Percentiles rank a stretch among this genome's conserved stretches.
These are phyloP conservation scores for Alosa sapidissima DNA, from an alignment of 2,797 vertebrate genomes.

Conservation along the genomic window DNA sequence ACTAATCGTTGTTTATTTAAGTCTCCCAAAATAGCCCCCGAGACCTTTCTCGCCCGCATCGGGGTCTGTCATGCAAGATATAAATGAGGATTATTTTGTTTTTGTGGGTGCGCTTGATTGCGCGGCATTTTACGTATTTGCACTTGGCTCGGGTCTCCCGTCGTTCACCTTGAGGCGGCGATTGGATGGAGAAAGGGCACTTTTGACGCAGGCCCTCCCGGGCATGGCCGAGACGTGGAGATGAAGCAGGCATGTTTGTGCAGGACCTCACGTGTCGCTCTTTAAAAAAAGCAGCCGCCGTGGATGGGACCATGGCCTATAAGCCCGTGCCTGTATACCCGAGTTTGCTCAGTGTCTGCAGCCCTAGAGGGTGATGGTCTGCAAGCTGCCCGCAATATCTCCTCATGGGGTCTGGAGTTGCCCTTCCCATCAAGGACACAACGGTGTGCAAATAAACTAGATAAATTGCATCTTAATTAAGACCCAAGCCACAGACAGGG, in stretches of 20 bases:
- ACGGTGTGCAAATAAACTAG: constrained; percentile 45
- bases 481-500: neutral
- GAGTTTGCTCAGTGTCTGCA: constrained; percentile 54
- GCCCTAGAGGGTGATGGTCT: constrained; percentile 56
- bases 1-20: constrained; percentile 70
- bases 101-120: constrained; percentile 65
- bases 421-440: constrained; percentile 68
- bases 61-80: constrained; percentile 50
- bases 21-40: constrained; percentile 64
- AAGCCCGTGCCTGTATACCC: constrained; percentile 51
- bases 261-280: constrained; percentile 68
- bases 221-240: constrained; percentile 42
- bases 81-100: constrained; percentile 67
- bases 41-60: constrained; percentile 57
- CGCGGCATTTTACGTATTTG: constrained; percentile 61
- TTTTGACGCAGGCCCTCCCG: constrained; percentile 56
- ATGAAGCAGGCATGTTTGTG: constrained; percentile 66
- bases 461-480: constrained; percentile 33
- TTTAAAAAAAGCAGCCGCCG: constrained; percentile 61
- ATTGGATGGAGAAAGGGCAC: constrained; percentile 55
- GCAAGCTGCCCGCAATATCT: constrained; percentile 57
- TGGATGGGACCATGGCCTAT: constrained; percentile 48
- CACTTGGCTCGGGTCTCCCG: constrained; percentile 48
- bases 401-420: constrained; percentile 62
- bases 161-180: constrained; percentile 46